Percentiles rank a stretch among this genome's conserved stretches.
Conservation (phyloP, 2,888 invertebrate genomes). For the Sminthurinus aureus region DNA sequence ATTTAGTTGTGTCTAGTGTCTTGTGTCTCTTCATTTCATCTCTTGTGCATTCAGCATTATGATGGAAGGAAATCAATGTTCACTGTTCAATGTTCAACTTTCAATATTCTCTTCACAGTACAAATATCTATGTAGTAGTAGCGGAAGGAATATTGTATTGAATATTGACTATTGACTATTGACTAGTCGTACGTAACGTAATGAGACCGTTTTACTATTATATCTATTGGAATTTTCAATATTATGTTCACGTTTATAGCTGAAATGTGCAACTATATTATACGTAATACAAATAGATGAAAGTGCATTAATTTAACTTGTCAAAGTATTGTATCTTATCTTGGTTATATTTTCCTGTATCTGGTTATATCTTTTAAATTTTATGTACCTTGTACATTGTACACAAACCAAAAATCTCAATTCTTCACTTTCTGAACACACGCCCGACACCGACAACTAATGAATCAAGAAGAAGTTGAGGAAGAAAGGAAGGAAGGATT, state of each 20-base stretch:
- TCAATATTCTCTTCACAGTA: background rate
- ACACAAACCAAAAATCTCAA: background rate
- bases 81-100: background rate
- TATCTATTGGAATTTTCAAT: no score
- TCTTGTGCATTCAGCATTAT: background rate
- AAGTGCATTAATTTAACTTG: background rate
- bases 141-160: background rate
- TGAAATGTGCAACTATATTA: no score
- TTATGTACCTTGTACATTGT: background rate
- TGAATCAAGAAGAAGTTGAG: background rate
- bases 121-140: background rate
- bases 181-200: background rate
- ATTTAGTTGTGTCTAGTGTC: background rate
- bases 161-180: background rate
- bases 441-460: background rate
- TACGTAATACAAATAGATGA: no score
- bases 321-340: background rate
- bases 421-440: background rate
- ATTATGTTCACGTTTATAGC: no score
- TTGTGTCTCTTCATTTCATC: background rate
- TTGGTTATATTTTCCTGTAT: no score
- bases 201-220: background rate
- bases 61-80: background rate
- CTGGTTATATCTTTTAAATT: no score
- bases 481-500: background rate